Base-by-base conservation (phyloP, 2,888 invertebrate genomes). In the Limnephilus lunatus region DNA sequence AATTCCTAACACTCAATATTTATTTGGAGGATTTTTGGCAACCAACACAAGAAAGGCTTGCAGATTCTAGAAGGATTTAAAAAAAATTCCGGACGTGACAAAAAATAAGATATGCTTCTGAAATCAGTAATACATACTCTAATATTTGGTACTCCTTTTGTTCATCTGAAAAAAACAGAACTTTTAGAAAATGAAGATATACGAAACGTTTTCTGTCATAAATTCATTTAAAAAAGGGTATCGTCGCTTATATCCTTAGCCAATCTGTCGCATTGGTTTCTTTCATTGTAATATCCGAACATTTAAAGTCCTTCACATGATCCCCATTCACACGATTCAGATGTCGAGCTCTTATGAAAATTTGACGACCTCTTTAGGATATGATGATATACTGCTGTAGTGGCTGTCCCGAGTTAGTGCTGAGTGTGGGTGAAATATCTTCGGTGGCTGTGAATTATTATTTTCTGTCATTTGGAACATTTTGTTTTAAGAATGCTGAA, bases 201-300 rank as follows among this genome's bases (percentile, higher is more conserved):
- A 68, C 25, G 25, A 68, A 68, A 68, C 9, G 25, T n/a, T 25
- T n/a, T n/a, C 68, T 25, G n/a, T 68, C 68, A 68, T 68, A 68
- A 68, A 68, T 68, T 68, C 25, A 68, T 68, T 68, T 53, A n/a
- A 68, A n/a, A 25, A 68, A 25, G 68, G 25, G 7, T 68, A 68
- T 68, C 25, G 3, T n/a, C 68, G n/a, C 9, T 68, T 68, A 25
- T 53, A 53, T 53, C 19, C 53, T 53, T 9, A n/a, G n/a, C 68
- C 68, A 68, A 68, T 68, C 68, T 68, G 68, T 68, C 68, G 68
- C 68, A 68, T 68, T 68, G 68, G 68, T 68, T 68, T 68, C 68
- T 68, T 68, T 68, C 68, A n/a, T 68, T 9, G 9, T 68, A 68
- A 68, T 68, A 68, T 68, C 68, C 68, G 68, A 68, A 68, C 68